phyloP scores from a whole-genome alignment of 64 coral and sea anemone species.

The Orbicella faveolata region DNA sequence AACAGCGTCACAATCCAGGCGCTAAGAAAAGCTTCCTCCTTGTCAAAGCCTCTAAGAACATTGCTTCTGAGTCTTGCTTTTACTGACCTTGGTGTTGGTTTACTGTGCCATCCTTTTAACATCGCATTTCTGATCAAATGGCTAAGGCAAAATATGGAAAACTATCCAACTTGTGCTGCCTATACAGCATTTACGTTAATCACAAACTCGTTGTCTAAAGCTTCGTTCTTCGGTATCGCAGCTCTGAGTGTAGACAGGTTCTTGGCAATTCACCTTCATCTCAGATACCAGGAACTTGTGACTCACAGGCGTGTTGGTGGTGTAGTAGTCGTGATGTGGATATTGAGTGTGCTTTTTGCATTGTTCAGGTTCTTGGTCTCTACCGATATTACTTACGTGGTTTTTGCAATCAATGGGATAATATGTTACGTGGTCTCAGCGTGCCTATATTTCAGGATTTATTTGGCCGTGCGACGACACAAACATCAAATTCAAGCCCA shows the following conservation, averaged over 20 bases:
- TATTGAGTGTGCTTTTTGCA: not conserved
- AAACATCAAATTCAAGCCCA: not conserved
- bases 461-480: not conserved
- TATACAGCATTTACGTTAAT: not conserved
- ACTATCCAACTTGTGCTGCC: not conserved
- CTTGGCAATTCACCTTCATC: not conserved
- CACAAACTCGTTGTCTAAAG: not conserved
- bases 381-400: not conserved
- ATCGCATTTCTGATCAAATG: no score
- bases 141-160: no score
- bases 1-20: not conserved
- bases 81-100: not conserved
- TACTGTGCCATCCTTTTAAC: not conserved
- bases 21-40: not conserved
- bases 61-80: not conserved
- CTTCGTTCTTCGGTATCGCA: not conserved
- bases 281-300: constrained; percentile 3
- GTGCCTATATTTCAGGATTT: not conserved
- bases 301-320: not conserved
- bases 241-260: not conserved
- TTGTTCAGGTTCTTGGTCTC: not conserved
- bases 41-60: not conserved
- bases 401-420: not conserved
- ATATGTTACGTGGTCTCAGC: not conserved
- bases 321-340: not conserved